Base-by-base conservation (phyloP, 1,140 invertebrate genomes). In the Papilio polytes region DNA sequence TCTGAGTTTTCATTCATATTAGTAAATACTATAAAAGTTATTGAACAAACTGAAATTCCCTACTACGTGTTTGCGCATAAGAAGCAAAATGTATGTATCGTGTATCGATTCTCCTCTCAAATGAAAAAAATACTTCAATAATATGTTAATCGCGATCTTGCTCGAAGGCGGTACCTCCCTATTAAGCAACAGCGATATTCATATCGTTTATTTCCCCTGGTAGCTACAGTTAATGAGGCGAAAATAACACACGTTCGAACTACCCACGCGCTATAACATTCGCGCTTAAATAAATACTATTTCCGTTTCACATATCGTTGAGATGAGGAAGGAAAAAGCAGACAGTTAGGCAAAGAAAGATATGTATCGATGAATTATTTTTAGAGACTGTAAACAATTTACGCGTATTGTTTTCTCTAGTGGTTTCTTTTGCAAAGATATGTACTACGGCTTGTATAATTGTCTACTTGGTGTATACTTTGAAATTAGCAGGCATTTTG, bases 191-290 rank as follows among this genome's bases (percentile, higher is more conserved):
- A 74, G n/a, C 20, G 41, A 44, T 48, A 74, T 74, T 74, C 41
- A 74, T 74, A 74, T 74, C 73, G 73, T 74, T 74, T 74, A 74
- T 74, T 74, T 74, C 73, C 70, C 70, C 15, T 22, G 73, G 44
- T 74, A 74, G 36, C 8, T 3, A 53, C 66, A 22, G 48, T 70
- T 80, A 80, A 80, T 80, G 78, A 80, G 63, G 78, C 48, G 78
- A 51, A 80, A 80, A 53, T 80, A 66, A 80, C 56, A 80, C 48
- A 85, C 80, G 74, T 83, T 74, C 73, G 12, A 31, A n/a, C 31
- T 74, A 74, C 3, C 36, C 44, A 20, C 44, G 73, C 73, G 41
- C 73, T 22, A 48, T 74, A 74, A 3, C n/a, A 1, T 74, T 26
- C 18, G 3, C 73, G 44, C 44, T 74, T 7, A 46, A 74, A 74